These are phyloP conservation scores for Escarpia spicata DNA, from an alignment of 2,888 invertebrate species.

Conservation along the genomic window DNA sequence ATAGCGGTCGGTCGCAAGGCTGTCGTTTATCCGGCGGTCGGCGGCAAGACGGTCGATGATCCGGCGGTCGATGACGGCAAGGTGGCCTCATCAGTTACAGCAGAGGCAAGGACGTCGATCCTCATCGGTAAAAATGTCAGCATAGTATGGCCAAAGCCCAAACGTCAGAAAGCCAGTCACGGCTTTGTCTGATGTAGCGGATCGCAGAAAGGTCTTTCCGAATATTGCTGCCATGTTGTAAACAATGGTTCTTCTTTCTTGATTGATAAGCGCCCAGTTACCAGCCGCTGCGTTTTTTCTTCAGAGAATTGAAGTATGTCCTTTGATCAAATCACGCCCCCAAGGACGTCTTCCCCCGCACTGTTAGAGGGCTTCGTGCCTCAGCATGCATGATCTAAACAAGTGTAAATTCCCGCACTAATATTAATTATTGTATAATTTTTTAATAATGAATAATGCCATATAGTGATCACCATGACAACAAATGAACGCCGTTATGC, in stretches of 20 bases:
- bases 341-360: too few species aligned
- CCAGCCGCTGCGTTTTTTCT: conserved; percentile 39
- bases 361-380: too few species aligned
- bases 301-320: conserved; percentile 37
- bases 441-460: too few species aligned
- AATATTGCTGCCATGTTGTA: conserved; percentile 40
- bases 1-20: too few species aligned
- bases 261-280: conserved; percentile 39
- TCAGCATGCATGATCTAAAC: too few species aligned
- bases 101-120: not conserved
- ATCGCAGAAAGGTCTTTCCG: conserved; percentile 39
- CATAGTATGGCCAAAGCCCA: conserved; percentile 39
- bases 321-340: too few species aligned
- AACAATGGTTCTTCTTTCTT: conserved; percentile 38
- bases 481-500: too few species aligned
- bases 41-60: not conserved
- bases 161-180: conserved; percentile 37
- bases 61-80: not conserved
- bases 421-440: too few species aligned
- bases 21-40: too few species aligned
- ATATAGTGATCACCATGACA: too few species aligned
- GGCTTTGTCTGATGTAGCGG: conserved; percentile 39
- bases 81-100: not conserved
- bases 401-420: too few species aligned
- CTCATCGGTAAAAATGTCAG: not conserved